Evolutionary conservation across 2,888 invertebrate genomes (phyloP), one percentile per base, ranked within the genome.

Genomic region (Machimus atricapillus): DNA sequence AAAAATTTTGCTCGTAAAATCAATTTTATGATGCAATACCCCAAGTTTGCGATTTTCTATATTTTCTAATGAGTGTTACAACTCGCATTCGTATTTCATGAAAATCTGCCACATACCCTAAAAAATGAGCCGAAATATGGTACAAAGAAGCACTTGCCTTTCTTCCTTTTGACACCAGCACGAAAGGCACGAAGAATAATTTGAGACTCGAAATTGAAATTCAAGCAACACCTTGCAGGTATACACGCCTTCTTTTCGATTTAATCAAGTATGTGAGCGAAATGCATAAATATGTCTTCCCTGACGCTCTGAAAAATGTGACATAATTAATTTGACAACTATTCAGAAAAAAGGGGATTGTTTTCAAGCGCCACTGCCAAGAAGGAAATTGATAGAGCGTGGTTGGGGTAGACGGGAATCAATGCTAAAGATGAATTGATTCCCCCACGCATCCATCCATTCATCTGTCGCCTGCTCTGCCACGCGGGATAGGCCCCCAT

Each of bases 331-430:
- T 66, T 19, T 16, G 34, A 40, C 83, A 66, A 83, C 34, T 46
- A 23, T 27, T 66, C 40, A 19, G 40, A 40, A 37, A 34, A 82
- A 40, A 83, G 19, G 58, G 37, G 56, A 83, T 83, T 83, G 66
- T 83, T 83, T 83, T 66, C 83, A 37, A 5, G 12, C 37, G 66
- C 8, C 16, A 52, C 52, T n/a, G 77, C 23, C 31, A 8, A 37
- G 52, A 56, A 37, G 86, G 77, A 56, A 86, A 86, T 86, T 86
- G 86, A 86, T 86, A 86, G 86, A n/a, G 56, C 56, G 19, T 77
- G 77, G 76, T 52, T 86, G 14, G 56, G 56, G 77, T 34, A 19
- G 37, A 34, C 77, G 56, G 77, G 76, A 86, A 86, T 86, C 86
- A 86, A 86, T 76, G 56, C 31, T 40, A 23, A 85, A 85, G 85